These are phyloP conservation scores for Mesoclemmys tuberculata DNA, from an alignment of 2,113 vertebrate genomes.

Conservation along the genomic window DNA sequence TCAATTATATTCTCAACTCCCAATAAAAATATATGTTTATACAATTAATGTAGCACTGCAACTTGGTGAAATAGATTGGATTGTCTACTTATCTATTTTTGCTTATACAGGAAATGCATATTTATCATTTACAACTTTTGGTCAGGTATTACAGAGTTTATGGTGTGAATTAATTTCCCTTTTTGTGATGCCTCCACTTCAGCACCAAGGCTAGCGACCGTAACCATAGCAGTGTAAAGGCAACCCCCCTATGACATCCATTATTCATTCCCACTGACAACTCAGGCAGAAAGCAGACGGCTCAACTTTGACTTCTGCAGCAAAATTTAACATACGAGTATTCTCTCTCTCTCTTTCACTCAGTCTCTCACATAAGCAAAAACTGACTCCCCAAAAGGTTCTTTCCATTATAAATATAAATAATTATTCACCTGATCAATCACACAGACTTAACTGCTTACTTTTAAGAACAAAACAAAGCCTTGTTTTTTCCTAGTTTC, in stretches of 20 bases:
- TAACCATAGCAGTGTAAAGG: not conserved
- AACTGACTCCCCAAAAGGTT: not conserved
- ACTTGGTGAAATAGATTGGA: not conserved
- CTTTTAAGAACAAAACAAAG: not conserved
- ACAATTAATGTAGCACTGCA: not conserved
- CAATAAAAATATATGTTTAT: not conserved
- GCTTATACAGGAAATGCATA: rapidly evolving
- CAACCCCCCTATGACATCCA: not conserved
- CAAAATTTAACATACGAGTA: not conserved
- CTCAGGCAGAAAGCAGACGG: not conserved
- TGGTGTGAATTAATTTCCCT: not conserved
- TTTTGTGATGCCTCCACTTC: not conserved
- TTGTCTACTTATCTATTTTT: not conserved
- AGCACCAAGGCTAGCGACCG: slow-evolving; percentile 74
- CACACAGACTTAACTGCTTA: rapidly evolving
- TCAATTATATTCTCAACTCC: not conserved
- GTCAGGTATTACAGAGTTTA: rapidly evolving
- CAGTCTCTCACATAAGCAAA: not conserved
- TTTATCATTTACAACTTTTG: rapidly evolving
- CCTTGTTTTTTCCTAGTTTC: rapidly evolving
- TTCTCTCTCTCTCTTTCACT: rapidly evolving
- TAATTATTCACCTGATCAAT: rapidly evolving
- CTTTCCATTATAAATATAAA: rapidly evolving
- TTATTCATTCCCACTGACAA: not conserved
- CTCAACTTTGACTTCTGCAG: not conserved